Evolutionary conservation across 2,113 vertebrate species (phyloP).

Genomic region (Lepus timidus): DNA sequence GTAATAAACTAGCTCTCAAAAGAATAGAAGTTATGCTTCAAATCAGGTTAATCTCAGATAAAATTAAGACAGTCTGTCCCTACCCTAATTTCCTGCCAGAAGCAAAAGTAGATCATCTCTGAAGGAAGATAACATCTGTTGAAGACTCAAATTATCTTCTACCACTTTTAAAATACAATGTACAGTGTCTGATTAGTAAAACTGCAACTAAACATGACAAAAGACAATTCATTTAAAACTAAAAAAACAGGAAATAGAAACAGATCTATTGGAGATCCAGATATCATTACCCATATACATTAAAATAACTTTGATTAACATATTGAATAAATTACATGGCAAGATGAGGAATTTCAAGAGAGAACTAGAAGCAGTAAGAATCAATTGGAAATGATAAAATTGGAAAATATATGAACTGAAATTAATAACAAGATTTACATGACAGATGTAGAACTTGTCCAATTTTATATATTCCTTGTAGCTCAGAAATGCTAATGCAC

Average conservation of each 20-base stretch:
- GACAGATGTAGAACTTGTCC: slow-evolving; percentile 51
- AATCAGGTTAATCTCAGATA: not conserved
- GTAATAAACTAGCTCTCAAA: not conserved
- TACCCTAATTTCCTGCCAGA: slow-evolving; percentile 22
- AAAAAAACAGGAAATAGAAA: slow-evolving; percentile 34
- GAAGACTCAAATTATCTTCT: slow-evolving; percentile 38
- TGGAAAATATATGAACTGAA: slow-evolving; percentile 37
- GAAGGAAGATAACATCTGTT: slow-evolving; percentile 22
- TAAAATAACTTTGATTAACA: slow-evolving; percentile 57
- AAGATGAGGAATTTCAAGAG: slow-evolving; percentile 56
- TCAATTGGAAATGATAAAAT: slow-evolving; percentile 59
- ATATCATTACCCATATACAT: slow-evolving; percentile 45
- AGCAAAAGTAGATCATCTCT: slow-evolving; percentile 45
- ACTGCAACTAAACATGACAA: slow-evolving; percentile 34
- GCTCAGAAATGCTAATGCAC: slow-evolving; percentile 54
- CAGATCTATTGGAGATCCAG: not conserved
- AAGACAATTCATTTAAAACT: slow-evolving; percentile 19
- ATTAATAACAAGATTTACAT: slow-evolving; percentile 50
- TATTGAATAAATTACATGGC: slow-evolving; percentile 47
- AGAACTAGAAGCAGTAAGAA: slow-evolving; percentile 41
- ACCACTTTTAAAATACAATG: slow-evolving; percentile 9
- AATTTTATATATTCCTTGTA: slow-evolving; percentile 63
- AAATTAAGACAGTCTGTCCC: slow-evolving; percentile 11
- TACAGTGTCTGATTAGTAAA: slow-evolving; percentile 48
- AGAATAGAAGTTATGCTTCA: slow-evolving; percentile 54